These are phyloP conservation scores for Melolontha melolontha DNA, from an alignment of 2,888 invertebrate species.

Conservation along the genomic window DNA sequence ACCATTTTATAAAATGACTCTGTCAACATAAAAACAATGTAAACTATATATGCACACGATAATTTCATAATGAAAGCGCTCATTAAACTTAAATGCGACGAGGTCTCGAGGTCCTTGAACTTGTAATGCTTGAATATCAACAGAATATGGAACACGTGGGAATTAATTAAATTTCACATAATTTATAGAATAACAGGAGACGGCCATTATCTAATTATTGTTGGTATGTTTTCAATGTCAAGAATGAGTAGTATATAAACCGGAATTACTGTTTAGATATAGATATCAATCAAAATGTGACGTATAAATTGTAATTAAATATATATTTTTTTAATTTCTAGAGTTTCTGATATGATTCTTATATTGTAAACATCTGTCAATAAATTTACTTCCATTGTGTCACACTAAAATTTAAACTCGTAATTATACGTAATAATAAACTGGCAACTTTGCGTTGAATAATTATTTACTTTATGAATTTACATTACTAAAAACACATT, in stretches of 20 bases:
- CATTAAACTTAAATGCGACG: constrained; percentile 26
- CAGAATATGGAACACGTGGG: constrained; percentile 23
- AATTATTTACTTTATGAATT: no score
- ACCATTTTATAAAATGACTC: neutral
- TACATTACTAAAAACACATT: no score
- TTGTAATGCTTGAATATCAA: constrained; percentile 23
- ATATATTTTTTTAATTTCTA: no score
- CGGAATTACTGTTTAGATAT: no score
- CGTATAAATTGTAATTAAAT: no score
- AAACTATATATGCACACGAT: constrained; percentile 1
- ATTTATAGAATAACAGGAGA: constrained; percentile 20
- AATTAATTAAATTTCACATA: constrained; percentile 29
- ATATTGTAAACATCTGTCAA: no score
- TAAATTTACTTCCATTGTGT: no score
- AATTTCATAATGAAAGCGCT: constrained; percentile 31
- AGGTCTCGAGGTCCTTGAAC: constrained; percentile 34
- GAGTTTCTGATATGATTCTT: no score
- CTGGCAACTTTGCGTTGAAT: no score
- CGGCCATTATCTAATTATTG: constrained; percentile 17
- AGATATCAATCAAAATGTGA: neutral
- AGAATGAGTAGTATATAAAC: neutral
- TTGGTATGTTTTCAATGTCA: neutral
- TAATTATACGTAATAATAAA: no score
- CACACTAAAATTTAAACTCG: no score
- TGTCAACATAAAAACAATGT: constrained; percentile 33